These are phyloP conservation scores for Peromyscus melanophrys DNA, from an alignment of 2,797 vertebrate genomes.

Conservation along the genomic window DNA sequence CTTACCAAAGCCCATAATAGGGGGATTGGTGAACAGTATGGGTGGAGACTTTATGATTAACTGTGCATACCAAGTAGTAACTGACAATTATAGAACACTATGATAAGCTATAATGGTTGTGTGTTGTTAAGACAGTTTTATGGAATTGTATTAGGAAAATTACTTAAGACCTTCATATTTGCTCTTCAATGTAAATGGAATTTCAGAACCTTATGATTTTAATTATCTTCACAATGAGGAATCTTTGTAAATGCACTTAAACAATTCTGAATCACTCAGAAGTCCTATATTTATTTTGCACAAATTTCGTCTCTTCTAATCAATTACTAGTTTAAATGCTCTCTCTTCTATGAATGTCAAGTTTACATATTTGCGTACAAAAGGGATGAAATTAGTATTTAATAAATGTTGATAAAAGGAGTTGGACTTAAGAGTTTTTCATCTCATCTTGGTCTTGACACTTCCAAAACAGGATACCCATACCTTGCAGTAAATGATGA, in stretches of 20 bases:
- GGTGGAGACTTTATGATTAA: not conserved
- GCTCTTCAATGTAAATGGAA: not conserved
- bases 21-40: not conserved
- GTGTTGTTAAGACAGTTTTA: not conserved
- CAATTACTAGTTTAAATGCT: not conserved
- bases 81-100: not conserved
- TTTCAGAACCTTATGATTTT: not conserved
- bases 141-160: not conserved
- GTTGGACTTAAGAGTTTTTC: not conserved
- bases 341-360: not conserved
- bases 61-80: constrained; percentile 18
- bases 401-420: not conserved
- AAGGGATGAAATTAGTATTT: not conserved
- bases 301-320: not conserved
- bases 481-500: not conserved
- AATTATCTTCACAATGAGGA: not conserved
- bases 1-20: not conserved
- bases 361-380: not conserved
- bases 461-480: not conserved
- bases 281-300: not conserved
- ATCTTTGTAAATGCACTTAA: not conserved
- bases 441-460: not conserved
- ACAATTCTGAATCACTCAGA: not conserved
- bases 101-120: not conserved
- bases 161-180: not conserved